Conservation (phyloP, 92 coral and sea anemone species). For the Palythoa heliodiscus region DNA sequence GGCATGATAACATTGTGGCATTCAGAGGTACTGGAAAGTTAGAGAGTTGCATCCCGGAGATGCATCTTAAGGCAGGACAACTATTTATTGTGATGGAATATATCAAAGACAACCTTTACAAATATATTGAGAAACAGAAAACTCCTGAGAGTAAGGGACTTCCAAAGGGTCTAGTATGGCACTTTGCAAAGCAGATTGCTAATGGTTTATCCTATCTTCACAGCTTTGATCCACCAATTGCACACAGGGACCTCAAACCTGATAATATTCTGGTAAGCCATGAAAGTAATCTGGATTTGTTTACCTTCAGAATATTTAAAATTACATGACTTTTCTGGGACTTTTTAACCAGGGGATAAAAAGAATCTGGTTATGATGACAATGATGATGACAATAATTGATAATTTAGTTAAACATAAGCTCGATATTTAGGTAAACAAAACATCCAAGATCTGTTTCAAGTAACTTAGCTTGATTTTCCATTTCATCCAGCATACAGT, state of each 20-base stretch:
- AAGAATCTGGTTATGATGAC: no score
- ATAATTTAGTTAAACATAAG: no score
- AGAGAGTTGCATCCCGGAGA: constrained; percentile 60
- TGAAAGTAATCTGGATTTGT: not conserved
- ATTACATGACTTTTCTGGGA: not conserved
- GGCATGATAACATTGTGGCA: constrained; percentile 98
- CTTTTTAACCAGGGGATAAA: no score
- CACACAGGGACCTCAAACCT: constrained; percentile 94
- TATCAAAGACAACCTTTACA: constrained; percentile 84
- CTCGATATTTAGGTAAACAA: no score
- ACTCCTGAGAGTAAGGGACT: constrained; percentile 89
- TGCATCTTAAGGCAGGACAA: constrained; percentile 58
- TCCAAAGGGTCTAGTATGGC: constrained; percentile 93
- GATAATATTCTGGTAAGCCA: constrained; percentile 89
- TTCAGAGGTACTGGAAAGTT: constrained; percentile 91
- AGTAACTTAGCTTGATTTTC: no score
- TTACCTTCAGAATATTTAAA: not conserved
- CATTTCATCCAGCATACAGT: no score
- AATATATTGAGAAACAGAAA: constrained; percentile 84
- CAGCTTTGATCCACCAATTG: constrained; percentile 74
- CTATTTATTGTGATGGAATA: constrained; percentile 95
- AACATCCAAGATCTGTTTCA: no score
- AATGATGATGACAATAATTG: no score
- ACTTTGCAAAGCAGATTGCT: constrained; percentile 80
- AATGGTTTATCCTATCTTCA: constrained; percentile 93